Evolutionary conservation across 2,113 vertebrate genomes (phyloP).

Genomic region (Galemys pyrenaicus): DNA sequence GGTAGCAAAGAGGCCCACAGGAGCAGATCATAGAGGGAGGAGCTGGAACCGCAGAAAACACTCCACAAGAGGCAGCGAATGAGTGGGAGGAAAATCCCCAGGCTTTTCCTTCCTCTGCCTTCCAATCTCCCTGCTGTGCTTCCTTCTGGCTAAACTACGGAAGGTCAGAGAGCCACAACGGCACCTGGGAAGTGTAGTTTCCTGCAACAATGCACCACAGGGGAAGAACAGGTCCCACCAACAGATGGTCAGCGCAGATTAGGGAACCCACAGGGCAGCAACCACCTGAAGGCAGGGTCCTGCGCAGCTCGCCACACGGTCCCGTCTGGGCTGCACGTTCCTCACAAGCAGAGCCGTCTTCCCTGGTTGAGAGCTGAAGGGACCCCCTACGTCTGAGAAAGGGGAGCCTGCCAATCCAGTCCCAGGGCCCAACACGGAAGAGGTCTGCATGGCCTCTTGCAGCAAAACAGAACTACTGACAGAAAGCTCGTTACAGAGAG

Average conservation of each 20-base stretch:
- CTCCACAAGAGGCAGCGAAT: background rate
- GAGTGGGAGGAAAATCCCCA: background rate
- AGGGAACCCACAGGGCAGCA: background rate
- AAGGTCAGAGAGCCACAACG: background rate
- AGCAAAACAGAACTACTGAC: background rate
- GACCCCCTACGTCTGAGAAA: background rate
- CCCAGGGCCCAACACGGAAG: fast-evolving
- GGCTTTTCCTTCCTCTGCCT: background rate
- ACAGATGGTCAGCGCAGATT: background rate
- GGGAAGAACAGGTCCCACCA: background rate
- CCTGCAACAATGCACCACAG: background rate
- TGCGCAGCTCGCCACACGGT: background rate
- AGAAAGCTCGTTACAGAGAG: background rate
- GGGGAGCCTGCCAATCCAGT: background rate
- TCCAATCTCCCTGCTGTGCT: background rate
- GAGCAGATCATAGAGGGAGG: background rate
- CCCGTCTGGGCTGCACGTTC: background rate
- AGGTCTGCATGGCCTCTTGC: background rate
- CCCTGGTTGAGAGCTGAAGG: background rate
- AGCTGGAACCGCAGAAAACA: background rate
- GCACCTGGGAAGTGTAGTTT: background rate
- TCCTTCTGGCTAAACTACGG: background rate
- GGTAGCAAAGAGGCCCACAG: background rate
- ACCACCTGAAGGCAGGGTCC: background rate
- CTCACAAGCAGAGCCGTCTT: background rate